These are phyloP conservation scores for Philotrypesis tridentata DNA, from an alignment of 1,140 invertebrate genomes.

Conservation along the genomic window DNA sequence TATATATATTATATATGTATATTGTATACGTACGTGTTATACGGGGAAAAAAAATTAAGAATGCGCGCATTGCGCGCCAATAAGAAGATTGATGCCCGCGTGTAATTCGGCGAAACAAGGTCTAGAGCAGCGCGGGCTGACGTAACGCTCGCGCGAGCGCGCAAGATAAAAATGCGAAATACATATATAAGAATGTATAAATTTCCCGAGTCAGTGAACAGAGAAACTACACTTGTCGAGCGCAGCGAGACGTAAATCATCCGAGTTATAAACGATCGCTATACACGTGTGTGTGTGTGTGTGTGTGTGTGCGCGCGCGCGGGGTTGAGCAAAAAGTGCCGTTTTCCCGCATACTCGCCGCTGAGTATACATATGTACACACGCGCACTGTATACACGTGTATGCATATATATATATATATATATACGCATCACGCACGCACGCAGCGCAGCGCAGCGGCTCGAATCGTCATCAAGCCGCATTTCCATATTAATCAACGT, in stretches of 20 bases:
- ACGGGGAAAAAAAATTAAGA: no score
- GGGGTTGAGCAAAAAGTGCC: background rate
- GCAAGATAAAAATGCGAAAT: background rate
- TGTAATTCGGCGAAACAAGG: background rate
- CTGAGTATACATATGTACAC: no score
- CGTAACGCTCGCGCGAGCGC: background rate
- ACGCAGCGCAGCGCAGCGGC: background rate
- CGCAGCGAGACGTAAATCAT: background rate
- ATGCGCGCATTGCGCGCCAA: no score
- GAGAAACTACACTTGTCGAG: background rate
- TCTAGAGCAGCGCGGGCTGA: background rate
- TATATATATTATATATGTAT: no score
- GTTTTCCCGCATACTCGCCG: background rate
- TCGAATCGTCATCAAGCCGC: constrained; percentile 7
- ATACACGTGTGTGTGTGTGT: no score
- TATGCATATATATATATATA: no score
- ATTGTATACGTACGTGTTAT: no score
- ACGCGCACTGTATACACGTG: no score
- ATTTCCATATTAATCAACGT: constrained; percentile 44
- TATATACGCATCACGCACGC: background rate
- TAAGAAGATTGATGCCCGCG: background rate
- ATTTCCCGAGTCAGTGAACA: constrained; percentile 4
- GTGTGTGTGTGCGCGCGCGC: no score
- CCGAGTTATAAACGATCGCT: background rate
- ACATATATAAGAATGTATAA: background rate